phyloP scores from a whole-genome alignment of 1,140 invertebrate genomes.

The Asbolus verrucosus region DNA sequence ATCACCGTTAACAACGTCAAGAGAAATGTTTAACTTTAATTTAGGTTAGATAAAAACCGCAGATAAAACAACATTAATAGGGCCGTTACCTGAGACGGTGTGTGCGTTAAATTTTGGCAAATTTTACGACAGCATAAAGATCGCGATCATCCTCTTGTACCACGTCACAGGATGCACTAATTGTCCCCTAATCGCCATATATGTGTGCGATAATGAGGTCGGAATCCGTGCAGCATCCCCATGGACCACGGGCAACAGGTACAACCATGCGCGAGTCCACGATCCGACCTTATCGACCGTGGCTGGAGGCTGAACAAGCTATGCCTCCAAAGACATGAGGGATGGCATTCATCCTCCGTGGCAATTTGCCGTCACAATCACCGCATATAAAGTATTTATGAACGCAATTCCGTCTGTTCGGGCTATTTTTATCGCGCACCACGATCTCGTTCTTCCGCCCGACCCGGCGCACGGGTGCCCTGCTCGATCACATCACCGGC shows the following conservation, averaged over 20 bases:
- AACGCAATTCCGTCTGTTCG: constrained; percentile 2
- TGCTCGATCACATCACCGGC: constrained; percentile 7
- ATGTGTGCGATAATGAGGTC: constrained; percentile 44
- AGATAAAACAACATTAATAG: neutral
- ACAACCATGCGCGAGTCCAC: constrained; percentile 51
- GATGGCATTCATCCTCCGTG: constrained; percentile 26
- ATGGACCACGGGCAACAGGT: constrained; percentile 55
- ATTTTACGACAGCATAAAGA: neutral
- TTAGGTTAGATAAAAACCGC: no score
- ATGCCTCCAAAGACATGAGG: constrained; percentile 35
- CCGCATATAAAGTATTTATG: constrained; percentile 45
- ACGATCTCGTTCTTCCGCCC: neutral
- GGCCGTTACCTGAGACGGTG: constrained; percentile 19
- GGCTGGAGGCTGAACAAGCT: constrained; percentile 13
- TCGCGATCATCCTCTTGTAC: neutral
- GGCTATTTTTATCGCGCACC: constrained; percentile 2
- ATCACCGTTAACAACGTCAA: no score
- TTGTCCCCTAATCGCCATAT: constrained; percentile 44
- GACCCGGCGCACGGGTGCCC: no score
- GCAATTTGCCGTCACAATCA: constrained; percentile 51
- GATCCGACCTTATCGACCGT: constrained; percentile 46
- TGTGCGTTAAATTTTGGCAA: no score
- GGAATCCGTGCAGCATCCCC: constrained; percentile 53
- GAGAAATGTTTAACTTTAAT: no score
- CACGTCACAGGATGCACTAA: constrained; percentile 45